Conservation (phyloP, 2,113 vertebrate genomes). For the Calyptommatus sinebrachiatus region DNA sequence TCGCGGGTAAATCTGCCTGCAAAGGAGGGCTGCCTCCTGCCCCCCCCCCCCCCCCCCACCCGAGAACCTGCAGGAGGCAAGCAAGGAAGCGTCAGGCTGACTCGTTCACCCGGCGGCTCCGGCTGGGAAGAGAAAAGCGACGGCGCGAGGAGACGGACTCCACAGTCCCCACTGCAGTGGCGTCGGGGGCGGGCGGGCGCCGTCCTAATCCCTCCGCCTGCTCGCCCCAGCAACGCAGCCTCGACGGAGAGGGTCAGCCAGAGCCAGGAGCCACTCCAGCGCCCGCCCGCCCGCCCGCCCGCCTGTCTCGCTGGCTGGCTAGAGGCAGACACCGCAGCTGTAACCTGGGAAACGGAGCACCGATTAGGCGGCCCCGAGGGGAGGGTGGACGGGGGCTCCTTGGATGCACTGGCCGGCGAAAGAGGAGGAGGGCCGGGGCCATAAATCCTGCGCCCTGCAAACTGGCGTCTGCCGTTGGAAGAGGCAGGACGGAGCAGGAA, state of each 20-base stretch:
- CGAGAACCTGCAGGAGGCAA: conserved; percentile 1
- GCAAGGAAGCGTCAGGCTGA: neutral
- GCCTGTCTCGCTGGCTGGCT: neutral
- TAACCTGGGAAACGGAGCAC: conserved; percentile 48
- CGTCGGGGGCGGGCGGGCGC: conserved; percentile 15
- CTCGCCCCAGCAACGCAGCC: neutral
- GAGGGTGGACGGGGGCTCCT: neutral
- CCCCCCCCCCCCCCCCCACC: neutral
- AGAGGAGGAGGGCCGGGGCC: neutral
- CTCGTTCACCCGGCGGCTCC: neutral
- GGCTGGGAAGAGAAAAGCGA: neutral
- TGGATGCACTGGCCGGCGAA: neutral
- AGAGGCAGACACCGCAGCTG: conserved; percentile 36
- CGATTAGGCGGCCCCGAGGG: conserved; percentile 1
- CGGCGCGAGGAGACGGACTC: neutral
- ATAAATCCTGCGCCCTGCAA: neutral
- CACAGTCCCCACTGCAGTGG: conserved; percentile 7
- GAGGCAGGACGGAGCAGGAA: too few relatives aligned
- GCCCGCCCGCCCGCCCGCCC: neutral
- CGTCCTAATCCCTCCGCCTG: conserved; percentile 22
- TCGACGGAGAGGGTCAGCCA: conserved; percentile 24
- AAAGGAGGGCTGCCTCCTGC: neutral
- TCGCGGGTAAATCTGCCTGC: neutral
- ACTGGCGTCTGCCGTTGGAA: neutral
- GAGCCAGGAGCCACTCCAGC: conserved; percentile 10